A percentile compares a stretch with the other conserved stretches of the same genome.
Evolutionary conservation across 1,140 invertebrate species (phyloP).

Genomic region (Drosophila yakuba): DNA sequence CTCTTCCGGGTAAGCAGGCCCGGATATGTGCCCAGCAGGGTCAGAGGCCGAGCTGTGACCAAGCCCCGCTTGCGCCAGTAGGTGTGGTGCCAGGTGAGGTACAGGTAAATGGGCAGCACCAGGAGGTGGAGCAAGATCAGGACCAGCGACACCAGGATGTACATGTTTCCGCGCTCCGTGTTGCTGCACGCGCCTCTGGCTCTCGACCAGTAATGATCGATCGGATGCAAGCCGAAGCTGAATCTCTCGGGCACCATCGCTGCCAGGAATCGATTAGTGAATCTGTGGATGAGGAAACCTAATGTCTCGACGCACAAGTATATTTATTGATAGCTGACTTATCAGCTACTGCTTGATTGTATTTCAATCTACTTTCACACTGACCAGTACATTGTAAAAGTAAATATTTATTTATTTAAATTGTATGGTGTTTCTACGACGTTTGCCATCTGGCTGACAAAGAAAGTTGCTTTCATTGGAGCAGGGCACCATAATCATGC

Average conservation of each 20-base stretch:
- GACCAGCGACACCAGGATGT: constrained; percentile 29
- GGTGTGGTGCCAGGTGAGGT: constrained; percentile 81
- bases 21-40: constrained; percentile 85
- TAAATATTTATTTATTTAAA: too few relatives aligned
- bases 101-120: constrained; percentile 69
- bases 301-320: background rate
- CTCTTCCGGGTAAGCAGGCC: constrained; percentile 66
- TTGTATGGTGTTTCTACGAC: too few relatives aligned
- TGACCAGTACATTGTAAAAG: background rate
- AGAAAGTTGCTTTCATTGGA: background rate
- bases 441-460: background rate
- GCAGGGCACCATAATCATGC: background rate
- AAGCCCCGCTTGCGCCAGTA: constrained; percentile 78
- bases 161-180: constrained; percentile 45
- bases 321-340: constrained; percentile 9
- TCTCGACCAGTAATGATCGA: constrained; percentile 14
- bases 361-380: background rate
- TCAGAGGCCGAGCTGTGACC: constrained; percentile 69
- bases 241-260: background rate
- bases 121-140: constrained; percentile 49
- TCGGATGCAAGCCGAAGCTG: background rate
- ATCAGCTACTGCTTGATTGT: constrained; percentile 6
- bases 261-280: background rate
- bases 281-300: background rate
- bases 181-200: background rate